phyloP scores from a whole-genome alignment of 2,113 vertebrate genomes.

The Lates calcarifer region DNA sequence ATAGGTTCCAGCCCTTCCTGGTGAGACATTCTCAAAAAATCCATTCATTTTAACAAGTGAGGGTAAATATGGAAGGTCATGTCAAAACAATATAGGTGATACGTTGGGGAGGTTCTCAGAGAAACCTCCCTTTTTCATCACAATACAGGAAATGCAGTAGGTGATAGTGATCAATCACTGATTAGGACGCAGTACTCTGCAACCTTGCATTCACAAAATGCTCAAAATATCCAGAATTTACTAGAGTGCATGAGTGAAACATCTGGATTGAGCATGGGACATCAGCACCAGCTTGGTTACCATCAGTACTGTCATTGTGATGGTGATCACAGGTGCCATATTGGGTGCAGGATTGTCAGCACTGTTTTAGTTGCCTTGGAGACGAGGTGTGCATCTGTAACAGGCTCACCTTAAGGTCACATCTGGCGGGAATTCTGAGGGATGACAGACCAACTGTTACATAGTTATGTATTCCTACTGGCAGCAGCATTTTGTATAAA shows the following conservation, averaged over 20 bases:
- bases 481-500: not conserved
- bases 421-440: constrained; percentile 23
- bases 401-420: constrained; percentile 1
- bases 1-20: not conserved
- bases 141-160: not conserved
- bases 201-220: not conserved
- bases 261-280: not conserved
- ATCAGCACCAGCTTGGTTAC: not conserved
- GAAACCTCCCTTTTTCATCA: not conserved
- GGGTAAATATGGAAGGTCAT: no score
- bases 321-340: not conserved
- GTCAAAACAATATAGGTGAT: not conserved
- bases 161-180: not conserved
- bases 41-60: no score
- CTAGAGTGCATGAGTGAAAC: not conserved
- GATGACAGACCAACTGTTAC: constrained; percentile 24
- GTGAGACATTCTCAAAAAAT: no score
- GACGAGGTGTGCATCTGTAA: not conserved
- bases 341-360: not conserved
- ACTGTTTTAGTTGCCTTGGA: not conserved
- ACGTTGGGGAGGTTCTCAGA: not conserved
- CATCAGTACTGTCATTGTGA: not conserved
- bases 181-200: not conserved
- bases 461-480: not conserved
- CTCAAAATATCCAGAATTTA: not conserved